Conservation (phyloP, 2,888 invertebrate species). For the Mellilla xanthometata region DNA sequence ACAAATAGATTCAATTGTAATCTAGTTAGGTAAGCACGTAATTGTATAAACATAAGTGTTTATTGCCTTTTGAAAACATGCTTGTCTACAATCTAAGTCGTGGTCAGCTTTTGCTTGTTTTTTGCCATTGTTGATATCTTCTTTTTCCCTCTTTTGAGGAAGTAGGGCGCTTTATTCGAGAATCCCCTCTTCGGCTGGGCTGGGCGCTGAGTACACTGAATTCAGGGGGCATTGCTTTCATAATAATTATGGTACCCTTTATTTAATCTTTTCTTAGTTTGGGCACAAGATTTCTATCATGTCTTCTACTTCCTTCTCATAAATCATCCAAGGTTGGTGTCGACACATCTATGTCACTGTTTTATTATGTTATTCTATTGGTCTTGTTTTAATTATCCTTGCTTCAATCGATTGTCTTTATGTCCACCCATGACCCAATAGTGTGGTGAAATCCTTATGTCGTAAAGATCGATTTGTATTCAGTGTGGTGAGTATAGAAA, state of each 20-base stretch:
- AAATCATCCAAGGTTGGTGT: slow-evolving; percentile 34
- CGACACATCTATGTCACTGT: slow-evolving; percentile 38
- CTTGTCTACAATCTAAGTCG: too few relatives aligned
- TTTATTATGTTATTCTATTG: slow-evolving; percentile 21
- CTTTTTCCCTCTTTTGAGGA: too few relatives aligned
- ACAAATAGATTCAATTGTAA: slow-evolving; percentile 16
- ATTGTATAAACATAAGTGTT: too few relatives aligned
- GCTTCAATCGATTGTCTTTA: slow-evolving; percentile 45
- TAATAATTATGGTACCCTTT: too few relatives aligned
- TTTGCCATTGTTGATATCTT: too few relatives aligned
- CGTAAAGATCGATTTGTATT: slow-evolving; percentile 75
- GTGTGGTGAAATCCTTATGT: slow-evolving; percentile 78
- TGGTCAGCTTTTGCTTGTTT: too few relatives aligned
- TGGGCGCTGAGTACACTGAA: too few relatives aligned
- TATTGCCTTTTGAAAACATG: too few relatives aligned
- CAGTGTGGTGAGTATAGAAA: slow-evolving; percentile 70
- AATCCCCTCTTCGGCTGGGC: too few relatives aligned
- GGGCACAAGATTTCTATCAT: slow-evolving; percentile 14
- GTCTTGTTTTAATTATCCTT: slow-evolving; percentile 52
- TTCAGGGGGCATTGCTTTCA: too few relatives aligned
- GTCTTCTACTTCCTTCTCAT: slow-evolving; percentile 27
- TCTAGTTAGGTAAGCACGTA: background rate
- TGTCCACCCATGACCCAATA: slow-evolving; percentile 78
- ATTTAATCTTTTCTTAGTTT: background rate
- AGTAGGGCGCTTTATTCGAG: too few relatives aligned